These are phyloP conservation scores for Paradisaea rubra DNA, from an alignment of 2,113 vertebrate genomes.

Conservation along the genomic window DNA sequence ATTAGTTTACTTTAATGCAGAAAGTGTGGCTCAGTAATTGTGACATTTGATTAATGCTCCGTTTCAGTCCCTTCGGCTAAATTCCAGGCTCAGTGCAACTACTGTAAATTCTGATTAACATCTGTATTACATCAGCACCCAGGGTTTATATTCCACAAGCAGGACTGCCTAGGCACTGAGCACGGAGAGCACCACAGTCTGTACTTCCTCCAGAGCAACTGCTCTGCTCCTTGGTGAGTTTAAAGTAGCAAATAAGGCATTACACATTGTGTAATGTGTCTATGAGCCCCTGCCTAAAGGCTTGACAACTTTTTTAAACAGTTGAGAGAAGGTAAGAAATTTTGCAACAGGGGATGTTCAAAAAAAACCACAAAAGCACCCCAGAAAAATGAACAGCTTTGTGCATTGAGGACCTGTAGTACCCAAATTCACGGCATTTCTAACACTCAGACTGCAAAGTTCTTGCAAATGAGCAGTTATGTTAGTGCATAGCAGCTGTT, in stretches of 20 bases:
- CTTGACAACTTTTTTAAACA: neutral
- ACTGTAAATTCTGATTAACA: slow-evolving; percentile 24
- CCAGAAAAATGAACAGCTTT: neutral
- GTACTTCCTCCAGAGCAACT: neutral
- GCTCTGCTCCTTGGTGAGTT: neutral
- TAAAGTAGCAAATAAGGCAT: neutral
- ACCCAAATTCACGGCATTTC: fast-evolving
- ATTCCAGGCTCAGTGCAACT: neutral
- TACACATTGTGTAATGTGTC: neutral
- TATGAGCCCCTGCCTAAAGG: neutral
- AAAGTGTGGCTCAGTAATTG: neutral
- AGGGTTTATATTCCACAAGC: neutral
- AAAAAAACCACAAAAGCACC: neutral
- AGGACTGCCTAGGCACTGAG: neutral
- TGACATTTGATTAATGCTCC: neutral
- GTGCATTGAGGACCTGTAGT: neutral
- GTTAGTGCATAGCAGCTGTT: fast-evolving
- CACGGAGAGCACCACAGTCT: neutral
- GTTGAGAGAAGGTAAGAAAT: neutral
- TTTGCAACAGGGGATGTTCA: neutral
- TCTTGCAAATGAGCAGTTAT: neutral
- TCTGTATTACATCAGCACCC: neutral
- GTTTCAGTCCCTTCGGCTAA: neutral
- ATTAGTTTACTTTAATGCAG: neutral
- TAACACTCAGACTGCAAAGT: neutral